Evolutionary conservation across 1,140 invertebrate genomes (phyloP).

Genomic region (Drosophila mayri): DNA sequence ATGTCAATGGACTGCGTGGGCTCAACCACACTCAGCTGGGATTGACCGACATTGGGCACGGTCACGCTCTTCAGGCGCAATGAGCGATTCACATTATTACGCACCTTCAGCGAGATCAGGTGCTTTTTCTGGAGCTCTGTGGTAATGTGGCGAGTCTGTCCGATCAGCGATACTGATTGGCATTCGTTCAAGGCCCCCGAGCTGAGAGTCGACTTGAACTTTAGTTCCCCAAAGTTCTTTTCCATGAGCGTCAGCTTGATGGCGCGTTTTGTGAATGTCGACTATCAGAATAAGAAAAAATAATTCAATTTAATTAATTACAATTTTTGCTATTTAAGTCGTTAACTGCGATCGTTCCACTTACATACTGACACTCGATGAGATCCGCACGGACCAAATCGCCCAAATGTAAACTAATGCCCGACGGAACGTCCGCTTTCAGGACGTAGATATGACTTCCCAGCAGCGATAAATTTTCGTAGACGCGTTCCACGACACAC

Average conservation of each 20-base stretch:
- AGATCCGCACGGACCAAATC: slow-evolving; percentile 67
- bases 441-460: slow-evolving; percentile 47
- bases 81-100: slow-evolving; percentile 78
- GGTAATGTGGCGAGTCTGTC: slow-evolving; percentile 81
- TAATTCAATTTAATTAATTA: not conserved
- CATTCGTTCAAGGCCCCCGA: slow-evolving; percentile 3
- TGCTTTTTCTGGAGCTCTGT: slow-evolving; percentile 80
- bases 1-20: slow-evolving; percentile 14
- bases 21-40: slow-evolving; percentile 74
- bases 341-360: not conserved
- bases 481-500: slow-evolving; percentile 50
- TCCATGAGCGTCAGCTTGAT: slow-evolving; percentile 62
- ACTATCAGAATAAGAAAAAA: slow-evolving; percentile 16
- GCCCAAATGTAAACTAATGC: slow-evolving; percentile 48
- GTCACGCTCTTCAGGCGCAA: slow-evolving; percentile 67
- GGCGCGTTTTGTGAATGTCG: slow-evolving; percentile 60
- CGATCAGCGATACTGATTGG: slow-evolving; percentile 84
- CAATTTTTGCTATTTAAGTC: not conserved
- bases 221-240: slow-evolving; percentile 54
- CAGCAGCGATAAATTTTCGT: slow-evolving; percentile 47
- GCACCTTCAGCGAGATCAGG: slow-evolving; percentile 65
- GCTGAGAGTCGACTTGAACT: not conserved
- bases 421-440: slow-evolving; percentile 41
- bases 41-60: slow-evolving; percentile 70
- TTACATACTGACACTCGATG: slow-evolving; percentile 73